Conservation (phyloP, 2,888 invertebrate species). For the Augiades crinisus region DNA sequence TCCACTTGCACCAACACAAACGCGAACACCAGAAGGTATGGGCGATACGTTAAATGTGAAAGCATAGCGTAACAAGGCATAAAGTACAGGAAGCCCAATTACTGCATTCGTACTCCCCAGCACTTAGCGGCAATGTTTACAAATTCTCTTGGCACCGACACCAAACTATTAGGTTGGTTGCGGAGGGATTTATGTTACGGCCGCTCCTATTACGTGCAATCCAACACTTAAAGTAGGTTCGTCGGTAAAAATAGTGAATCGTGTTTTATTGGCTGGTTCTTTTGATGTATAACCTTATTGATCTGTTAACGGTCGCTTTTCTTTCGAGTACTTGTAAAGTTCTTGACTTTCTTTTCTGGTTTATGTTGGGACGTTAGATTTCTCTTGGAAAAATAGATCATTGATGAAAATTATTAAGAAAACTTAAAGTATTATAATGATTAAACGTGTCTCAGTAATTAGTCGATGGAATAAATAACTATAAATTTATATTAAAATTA, state of each 20-base stretch:
- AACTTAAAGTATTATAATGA: too few species aligned
- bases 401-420: too few species aligned
- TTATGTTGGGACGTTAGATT: neutral
- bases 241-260: slow-evolving; percentile 45
- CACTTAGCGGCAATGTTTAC: slow-evolving; percentile 55
- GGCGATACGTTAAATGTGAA: slow-evolving; percentile 42
- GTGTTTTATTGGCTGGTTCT: neutral
- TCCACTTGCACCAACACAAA: slow-evolving; percentile 42
- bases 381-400: too few species aligned
- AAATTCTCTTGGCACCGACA: slow-evolving; percentile 55
- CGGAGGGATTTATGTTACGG: slow-evolving; percentile 57
- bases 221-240: slow-evolving; percentile 49
- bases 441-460: too few species aligned
- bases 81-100: slow-evolving; percentile 52
- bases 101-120: neutral
- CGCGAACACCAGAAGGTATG: slow-evolving; percentile 1
- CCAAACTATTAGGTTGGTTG: slow-evolving; percentile 59
- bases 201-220: slow-evolving; percentile 58
- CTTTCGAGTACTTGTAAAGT: too few species aligned
- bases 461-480: too few species aligned
- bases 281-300: neutral
- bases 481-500: too few species aligned
- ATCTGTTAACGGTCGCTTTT: too few species aligned
- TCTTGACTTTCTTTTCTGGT: neutral
- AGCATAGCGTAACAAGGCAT: slow-evolving; percentile 48